Conservation (phyloP, 2,797 vertebrate species). For the Carduelis carduelis region DNA sequence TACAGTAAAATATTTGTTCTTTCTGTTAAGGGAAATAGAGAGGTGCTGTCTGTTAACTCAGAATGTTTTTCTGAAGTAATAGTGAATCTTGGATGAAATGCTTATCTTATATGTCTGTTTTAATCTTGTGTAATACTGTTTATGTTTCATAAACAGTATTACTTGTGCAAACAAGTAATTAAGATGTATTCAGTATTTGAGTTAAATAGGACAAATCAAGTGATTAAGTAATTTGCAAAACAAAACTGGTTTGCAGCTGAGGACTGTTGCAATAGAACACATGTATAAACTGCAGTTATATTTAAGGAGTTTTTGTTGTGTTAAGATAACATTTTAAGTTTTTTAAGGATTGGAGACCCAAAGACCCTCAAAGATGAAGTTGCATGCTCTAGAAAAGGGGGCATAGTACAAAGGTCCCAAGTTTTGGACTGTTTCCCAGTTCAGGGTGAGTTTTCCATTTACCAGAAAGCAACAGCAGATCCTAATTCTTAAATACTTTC, state of each 20-base stretch:
- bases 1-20: background rate
- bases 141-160: background rate
- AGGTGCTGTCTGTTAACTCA: background rate
- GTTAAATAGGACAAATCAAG: background rate
- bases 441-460: background rate
- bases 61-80: background rate
- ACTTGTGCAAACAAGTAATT: background rate
- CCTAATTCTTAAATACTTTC: background rate
- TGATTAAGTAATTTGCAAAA: background rate
- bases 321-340: background rate
- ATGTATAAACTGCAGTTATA: background rate
- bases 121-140: background rate
- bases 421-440: background rate
- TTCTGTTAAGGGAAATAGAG: background rate
- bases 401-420: background rate
- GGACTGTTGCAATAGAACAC: background rate
- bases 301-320: background rate
- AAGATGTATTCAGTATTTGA: background rate
- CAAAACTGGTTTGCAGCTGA: background rate
- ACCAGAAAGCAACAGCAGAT: background rate
- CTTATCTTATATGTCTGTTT: background rate
- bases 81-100: background rate
- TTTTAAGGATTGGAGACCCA: conserved; percentile 5
- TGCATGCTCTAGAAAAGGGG: background rate
- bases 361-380: background rate